These are phyloP conservation scores for Tauraco hartlaubi DNA, from an alignment of 2,797 vertebrate genomes.

Conservation along the genomic window DNA sequence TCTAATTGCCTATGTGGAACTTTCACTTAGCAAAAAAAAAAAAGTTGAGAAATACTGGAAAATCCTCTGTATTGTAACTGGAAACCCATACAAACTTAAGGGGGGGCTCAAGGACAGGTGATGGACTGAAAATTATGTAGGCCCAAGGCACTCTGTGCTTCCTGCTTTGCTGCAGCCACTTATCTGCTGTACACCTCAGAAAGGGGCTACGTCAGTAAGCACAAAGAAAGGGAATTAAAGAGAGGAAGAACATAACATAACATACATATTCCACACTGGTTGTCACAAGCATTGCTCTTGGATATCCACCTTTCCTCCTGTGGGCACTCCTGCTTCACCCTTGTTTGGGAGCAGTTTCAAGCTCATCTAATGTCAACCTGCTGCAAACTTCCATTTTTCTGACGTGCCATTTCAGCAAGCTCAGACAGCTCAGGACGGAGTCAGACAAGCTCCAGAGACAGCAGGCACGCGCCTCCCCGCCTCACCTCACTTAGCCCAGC, in stretches of 20 bases:
- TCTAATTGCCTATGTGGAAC: not conserved
- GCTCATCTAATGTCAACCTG: not conserved
- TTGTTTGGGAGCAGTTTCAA: not conserved
- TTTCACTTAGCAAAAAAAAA: not conserved
- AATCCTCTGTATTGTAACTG: not conserved
- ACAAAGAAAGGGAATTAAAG: not conserved
- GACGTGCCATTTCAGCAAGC: not conserved
- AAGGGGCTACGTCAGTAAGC: not conserved
- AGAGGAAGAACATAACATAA: not conserved
- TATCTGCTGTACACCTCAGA: not conserved
- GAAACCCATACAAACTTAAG: not conserved
- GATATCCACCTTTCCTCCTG: not conserved
- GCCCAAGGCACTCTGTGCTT: too few species aligned
- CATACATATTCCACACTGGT: not conserved
- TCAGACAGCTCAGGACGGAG: accelerated
- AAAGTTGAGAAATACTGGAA: not conserved
- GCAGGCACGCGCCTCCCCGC: not conserved
- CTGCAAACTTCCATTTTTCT: not conserved
- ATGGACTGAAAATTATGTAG: not conserved
- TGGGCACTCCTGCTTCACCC: not conserved
- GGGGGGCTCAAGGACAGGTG: not conserved
- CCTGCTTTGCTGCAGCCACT: not conserved
- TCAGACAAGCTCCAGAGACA: not conserved
- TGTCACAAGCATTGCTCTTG: not conserved
- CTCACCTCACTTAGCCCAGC: not conserved